Conservation (phyloP, 2,113 vertebrate species). For the Leucosticte australis region DNA sequence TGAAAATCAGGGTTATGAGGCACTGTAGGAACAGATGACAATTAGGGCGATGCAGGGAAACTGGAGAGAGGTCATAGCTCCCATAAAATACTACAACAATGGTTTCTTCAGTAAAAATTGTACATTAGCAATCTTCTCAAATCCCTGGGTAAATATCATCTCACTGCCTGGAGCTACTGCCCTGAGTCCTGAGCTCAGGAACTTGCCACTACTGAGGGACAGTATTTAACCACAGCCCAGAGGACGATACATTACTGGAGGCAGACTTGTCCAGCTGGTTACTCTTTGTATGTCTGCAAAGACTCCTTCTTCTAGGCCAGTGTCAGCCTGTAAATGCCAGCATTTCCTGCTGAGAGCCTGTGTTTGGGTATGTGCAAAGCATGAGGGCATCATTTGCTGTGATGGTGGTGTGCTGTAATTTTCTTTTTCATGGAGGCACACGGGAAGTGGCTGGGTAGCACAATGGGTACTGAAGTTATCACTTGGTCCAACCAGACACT, state of each 20-base stretch:
- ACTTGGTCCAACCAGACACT: not conserved
- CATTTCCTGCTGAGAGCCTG: not conserved
- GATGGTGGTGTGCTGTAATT: not conserved
- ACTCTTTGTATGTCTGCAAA: not conserved
- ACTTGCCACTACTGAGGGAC: not conserved
- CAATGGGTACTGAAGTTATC: accelerated
- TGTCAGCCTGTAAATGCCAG: not conserved
- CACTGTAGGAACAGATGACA: not conserved
- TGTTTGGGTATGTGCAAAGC: not conserved
- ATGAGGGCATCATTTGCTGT: not conserved
- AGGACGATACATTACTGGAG: not conserved
- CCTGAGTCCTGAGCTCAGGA: not conserved
- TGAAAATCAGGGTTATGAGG: not conserved
- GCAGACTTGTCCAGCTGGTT: not conserved
- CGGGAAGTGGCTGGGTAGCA: not conserved
- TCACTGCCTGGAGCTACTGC: not conserved
- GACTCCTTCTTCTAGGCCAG: not conserved
- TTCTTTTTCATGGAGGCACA: not conserved
- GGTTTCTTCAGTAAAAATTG: not conserved
- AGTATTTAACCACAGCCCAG: not conserved
- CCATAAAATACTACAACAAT: not conserved
- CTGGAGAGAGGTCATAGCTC: not conserved
- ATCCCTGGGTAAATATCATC: not conserved
- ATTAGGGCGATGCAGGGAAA: not conserved
- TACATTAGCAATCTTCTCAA: not conserved